These are phyloP conservation scores for Clavelina lepadiformis DNA, from an alignment of 23 tunicate genomes.

Conservation along the genomic window DNA sequence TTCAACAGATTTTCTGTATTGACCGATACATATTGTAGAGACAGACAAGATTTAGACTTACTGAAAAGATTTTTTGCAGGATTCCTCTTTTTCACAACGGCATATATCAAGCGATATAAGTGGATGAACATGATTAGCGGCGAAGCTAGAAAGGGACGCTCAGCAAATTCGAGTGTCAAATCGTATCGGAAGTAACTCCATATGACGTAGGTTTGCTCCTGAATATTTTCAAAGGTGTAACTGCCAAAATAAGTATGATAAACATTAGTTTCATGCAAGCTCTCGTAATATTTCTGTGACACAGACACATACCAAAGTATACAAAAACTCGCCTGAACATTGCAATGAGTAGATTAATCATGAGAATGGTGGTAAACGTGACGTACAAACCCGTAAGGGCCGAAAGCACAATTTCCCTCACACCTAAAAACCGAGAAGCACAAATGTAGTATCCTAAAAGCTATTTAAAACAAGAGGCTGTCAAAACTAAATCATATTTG, in stretches of 20 bases:
- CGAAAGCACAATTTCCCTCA: not conserved
- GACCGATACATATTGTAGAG: no score
- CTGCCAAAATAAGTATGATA: not conserved
- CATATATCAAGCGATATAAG: no score
- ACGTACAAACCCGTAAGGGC: conserved; percentile 17
- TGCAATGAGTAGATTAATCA: conserved; percentile 35
- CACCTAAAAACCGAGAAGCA: conserved; percentile 17
- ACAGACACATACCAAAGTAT: no score
- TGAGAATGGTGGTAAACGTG: conserved; percentile 16
- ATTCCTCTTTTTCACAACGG: no score
- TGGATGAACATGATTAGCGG: conserved; percentile 1
- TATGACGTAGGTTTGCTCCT: conserved; percentile 3
- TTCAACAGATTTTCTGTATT: no score
- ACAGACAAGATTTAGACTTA: no score
- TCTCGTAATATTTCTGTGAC: no score
- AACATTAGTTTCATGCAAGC: no score
- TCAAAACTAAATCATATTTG: no score
- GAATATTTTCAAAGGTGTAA: conserved; percentile 10
- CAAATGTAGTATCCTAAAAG: no score
- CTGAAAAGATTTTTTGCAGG: no score
- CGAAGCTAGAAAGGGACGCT: conserved; percentile 4
- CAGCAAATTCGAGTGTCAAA: conserved; percentile 3
- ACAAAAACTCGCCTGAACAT: conserved; percentile 24
- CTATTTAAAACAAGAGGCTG: no score
- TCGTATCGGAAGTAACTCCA: conserved; percentile 11